Evolutionary conservation across 2,888 invertebrate species (phyloP), one percentile per base, ranked within the genome.

Genomic region (Chaetogeoica ovagalla): DNA sequence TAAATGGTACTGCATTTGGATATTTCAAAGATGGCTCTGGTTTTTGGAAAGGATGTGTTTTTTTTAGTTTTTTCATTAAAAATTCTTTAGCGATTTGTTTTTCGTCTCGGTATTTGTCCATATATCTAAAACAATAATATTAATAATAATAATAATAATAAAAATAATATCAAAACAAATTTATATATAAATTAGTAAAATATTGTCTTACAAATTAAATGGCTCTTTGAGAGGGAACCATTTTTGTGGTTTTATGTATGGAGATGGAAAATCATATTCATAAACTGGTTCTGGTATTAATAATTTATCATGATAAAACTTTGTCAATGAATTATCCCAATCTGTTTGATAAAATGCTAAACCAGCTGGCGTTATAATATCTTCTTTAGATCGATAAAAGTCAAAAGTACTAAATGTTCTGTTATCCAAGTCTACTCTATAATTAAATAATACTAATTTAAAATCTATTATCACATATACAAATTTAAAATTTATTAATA

Each of bases 281-380:
- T 92, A 98, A 23, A 91, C 88, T 84, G 96, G 96, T 84, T 93
- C 92, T 84, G 89, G 88, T 89, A 91, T 90, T 82, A 90, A 92
- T 91, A 86, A 89, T 82, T 88, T 88, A 82, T 94, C 88, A 85
- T 97, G 95, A 85, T 94, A 97, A 86, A 94, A 93, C 23, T 92
- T 88, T 73, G 89, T 92, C 0, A 98, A 89, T 65, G 91, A 89
- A n/a, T 87, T 85, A 86, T 99, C 98, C 94, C 96, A 98, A 85
- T 94, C 91, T 39, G 93, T 90, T 87, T 99, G 98, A 87, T 93
- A 98, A 87, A 98, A 99, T 21, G 94, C 91, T 71, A 99, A 88
- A 0, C 96, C 95, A 48, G 93, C 93, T 4, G 99, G 98, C 15
- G 97, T 98, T 75, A 99, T 87, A 37, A 87, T 84, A 84, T 95